These are phyloP conservation scores for Habropoda laboriosa DNA, from an alignment of 1,140 invertebrate species.

Conservation along the genomic window DNA sequence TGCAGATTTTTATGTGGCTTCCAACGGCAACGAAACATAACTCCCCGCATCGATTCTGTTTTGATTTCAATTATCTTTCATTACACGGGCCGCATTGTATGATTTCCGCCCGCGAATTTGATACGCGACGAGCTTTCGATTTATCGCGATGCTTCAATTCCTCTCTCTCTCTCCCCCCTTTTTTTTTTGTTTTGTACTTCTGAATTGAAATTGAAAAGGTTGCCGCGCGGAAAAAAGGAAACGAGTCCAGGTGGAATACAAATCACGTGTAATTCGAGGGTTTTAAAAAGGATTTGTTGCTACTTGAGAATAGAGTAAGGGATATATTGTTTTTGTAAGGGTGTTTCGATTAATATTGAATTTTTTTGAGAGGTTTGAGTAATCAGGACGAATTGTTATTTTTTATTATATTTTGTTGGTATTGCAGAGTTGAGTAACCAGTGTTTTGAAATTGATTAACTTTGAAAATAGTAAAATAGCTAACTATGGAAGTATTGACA, in stretches of 20 bases:
- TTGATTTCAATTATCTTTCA: slow-evolving; percentile 51
- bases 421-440: too few species aligned
- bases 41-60: slow-evolving; percentile 24
- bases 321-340: too few species aligned
- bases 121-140: slow-evolving; percentile 20
- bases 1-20: background rate
- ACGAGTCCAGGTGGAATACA: too few species aligned
- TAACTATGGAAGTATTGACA: too few species aligned
- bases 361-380: too few species aligned
- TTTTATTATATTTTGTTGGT: too few species aligned
- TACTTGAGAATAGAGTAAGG: background rate
- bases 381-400: background rate
- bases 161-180: background rate
- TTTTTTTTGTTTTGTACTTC: background rate
- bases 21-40: background rate
- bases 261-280: background rate
- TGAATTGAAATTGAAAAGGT: slow-evolving; percentile 12
- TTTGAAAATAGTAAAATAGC: too few species aligned
- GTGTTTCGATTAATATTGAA: too few species aligned
- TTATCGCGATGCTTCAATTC: background rate
- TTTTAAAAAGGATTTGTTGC: background rate
- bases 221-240: too few species aligned
- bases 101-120: slow-evolving; percentile 39
- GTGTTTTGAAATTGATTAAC: too few species aligned
- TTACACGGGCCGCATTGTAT: slow-evolving; percentile 24